Evolutionary conservation across 2,113 vertebrate genomes (phyloP).

Genomic region (Elanus axillaris): DNA sequence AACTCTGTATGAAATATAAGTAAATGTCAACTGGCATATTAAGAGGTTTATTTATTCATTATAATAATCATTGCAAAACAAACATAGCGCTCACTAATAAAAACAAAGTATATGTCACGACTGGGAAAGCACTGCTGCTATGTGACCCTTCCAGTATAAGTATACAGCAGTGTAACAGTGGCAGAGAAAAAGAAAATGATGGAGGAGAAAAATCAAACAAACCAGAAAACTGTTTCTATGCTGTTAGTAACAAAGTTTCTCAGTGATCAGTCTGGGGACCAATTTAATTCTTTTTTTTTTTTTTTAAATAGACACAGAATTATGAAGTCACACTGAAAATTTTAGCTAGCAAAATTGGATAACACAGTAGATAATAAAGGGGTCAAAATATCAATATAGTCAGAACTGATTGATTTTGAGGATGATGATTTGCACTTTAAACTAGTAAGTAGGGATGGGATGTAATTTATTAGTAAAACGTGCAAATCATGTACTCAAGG

Average conservation of each 20-base stretch:
- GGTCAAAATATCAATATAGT: not conserved
- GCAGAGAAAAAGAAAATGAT: not conserved
- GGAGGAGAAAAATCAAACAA: not conserved
- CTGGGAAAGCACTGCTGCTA: not conserved
- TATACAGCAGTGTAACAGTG: not conserved
- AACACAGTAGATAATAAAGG: not conserved
- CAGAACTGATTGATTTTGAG: not conserved
- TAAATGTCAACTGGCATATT: not conserved
- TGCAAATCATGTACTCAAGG: not conserved
- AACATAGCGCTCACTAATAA: not conserved
- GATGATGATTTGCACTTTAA: not conserved
- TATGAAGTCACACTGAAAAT: not conserved
- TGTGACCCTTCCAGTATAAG: not conserved
- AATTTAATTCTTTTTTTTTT: not conserved
- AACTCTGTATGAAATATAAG: not conserved
- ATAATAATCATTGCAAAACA: not conserved
- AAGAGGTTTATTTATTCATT: constrained; percentile 28
- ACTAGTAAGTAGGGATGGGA: not conserved
- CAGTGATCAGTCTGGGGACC: not conserved
- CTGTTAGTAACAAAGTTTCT: not conserved
- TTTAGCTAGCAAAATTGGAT: not conserved
- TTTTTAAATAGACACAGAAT: not conserved
- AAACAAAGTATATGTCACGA: not conserved
- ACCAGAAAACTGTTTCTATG: not conserved
- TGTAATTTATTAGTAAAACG: not conserved